Evolutionary conservation across 2,888 invertebrate genomes (phyloP), one percentile per base, ranked within the genome.

Genomic region (Phaonia tiefii): DNA sequence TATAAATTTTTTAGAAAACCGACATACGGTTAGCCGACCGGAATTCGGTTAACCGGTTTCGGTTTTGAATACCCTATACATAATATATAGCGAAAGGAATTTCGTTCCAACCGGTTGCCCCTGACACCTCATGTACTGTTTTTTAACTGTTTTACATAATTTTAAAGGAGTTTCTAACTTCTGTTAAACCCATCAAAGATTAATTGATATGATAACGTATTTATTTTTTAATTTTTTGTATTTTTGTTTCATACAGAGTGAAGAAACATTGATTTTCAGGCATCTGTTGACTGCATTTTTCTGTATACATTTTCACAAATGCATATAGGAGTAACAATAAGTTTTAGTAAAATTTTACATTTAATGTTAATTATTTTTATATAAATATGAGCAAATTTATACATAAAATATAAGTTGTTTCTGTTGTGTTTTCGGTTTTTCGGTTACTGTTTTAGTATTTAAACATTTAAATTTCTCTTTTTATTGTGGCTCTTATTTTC

Each of bases 201-300:
- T 70, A 25, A 25, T 37, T 22, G 56, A 67, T 49, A 65, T 31
- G 63, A 67, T 37, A 7, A 37, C 37, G 5, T 5, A 10, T 20
- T 65, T 63, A 5, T 81, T 49, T 8, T 42, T 75, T 42, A 54
- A 44, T 56, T 42, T 60, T 71, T 46, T 13, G 1, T 58, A 49
- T 42, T 17, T 56, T 69, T 1, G 11, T 71, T 75, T 78, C 54
- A 63, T 63, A 22, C 54, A 13, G 39, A 72, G 17, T 66, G n/a
- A 39, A 17, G 66, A 77, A 63, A 71, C 51, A 11, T 15, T 51
- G 5, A 70, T 73, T 26, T 76, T 82, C 73, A 82, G 83, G 83
- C 82, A 83, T 78, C 75, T 83, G 67, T 82, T 82, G 77, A 82
- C 83, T 80, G 77, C 79, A 76, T 78, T 80, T 74, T 20, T 15